Percentiles rank a stretch among this genome's conserved stretches.
phyloP scores from a whole-genome alignment of 1,140 invertebrate species.

The Bilobella aurantiaca region DNA sequence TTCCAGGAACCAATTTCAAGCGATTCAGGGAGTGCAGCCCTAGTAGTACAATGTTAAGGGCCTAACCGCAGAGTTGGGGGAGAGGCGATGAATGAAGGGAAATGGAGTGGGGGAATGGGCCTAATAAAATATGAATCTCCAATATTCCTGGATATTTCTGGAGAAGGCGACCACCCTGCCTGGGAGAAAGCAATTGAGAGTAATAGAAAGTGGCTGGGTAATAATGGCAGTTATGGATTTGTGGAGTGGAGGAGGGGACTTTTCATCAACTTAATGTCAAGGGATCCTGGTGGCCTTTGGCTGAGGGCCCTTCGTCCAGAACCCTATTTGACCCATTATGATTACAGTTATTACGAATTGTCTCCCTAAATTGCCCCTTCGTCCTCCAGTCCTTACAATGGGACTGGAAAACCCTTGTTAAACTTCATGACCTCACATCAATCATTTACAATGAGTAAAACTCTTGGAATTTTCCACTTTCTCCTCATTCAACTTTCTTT shows the following conservation, averaged over 20 bases:
- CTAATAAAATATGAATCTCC: slow-evolving; percentile 5
- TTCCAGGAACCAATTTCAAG: not conserved
- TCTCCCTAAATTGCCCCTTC: not conserved
- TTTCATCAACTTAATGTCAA: slow-evolving; percentile 9
- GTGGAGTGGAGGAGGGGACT: not conserved
- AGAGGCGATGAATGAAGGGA: not conserved
- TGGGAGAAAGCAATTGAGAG: not conserved
- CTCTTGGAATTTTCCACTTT: not conserved
- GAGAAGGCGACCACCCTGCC: not conserved
- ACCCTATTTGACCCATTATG: not conserved
- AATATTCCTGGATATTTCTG: not conserved
- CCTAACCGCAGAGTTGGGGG: not conserved
- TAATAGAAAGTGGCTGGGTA: not conserved
- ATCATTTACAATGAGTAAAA: not conserved
- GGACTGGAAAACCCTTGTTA: not conserved
- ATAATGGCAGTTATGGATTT: slow-evolving; percentile 7
- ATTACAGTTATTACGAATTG: slow-evolving; percentile 5
- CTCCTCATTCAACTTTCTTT: not conserved
- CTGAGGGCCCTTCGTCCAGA: not conserved
- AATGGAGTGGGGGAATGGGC: not conserved
- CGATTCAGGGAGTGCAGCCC: too few species aligned
- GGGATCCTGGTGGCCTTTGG: not conserved
- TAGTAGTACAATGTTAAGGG: too few species aligned
- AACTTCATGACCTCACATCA: not conserved
- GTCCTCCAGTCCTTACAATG: not conserved